Evolutionary conservation across 1,140 invertebrate genomes (phyloP), one percentile per base, ranked within the genome.

Genomic region (Penaeus chinensis): DNA sequence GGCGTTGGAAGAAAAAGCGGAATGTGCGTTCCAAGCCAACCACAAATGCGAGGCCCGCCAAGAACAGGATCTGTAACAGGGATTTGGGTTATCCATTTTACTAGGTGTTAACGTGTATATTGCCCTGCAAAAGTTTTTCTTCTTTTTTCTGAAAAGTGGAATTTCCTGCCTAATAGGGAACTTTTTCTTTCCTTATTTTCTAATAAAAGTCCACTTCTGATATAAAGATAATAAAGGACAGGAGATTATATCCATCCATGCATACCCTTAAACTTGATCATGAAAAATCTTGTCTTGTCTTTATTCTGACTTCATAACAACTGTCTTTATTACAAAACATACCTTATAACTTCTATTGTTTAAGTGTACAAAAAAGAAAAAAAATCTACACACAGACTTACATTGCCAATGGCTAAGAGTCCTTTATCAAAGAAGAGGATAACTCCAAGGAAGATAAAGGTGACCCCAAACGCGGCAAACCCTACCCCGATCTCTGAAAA

Each of bases 361-460:
- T 54, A 47, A 22, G 8, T 47, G 18, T 13, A 74, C 0, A 32
- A 74, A 18, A 37, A 32, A 18, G 8, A n/a, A 24, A 74, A 32
- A 74, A 27, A 18, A 19, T 74, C 19, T 74, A 74, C 27, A 32
- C 42, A 32, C 82, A 82, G 71, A 93, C 95, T 96, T 95, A 98
- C 98, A 95, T 99, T 99, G 92, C 99, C 99, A 91, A 99, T 98
- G 19, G 99, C 99, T 77, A 99, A 93, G 89, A 99, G 94, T 89
- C 98, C 99, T 93, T 98, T 99, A 93, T 99, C 99, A 94, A 99
- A 99, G 24, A 99, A 93, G 74, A 99, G 93, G 65, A 99, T 91
- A 79, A 99, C 95, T 83, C 99, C 99, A 27, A 99, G 94, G 91
- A 99, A 98, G 27, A 99, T 94, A 92, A 99, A 99, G 77, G 96